phyloP scores from a whole-genome alignment of 1,140 invertebrate genomes.

The Phortica variegata region DNA sequence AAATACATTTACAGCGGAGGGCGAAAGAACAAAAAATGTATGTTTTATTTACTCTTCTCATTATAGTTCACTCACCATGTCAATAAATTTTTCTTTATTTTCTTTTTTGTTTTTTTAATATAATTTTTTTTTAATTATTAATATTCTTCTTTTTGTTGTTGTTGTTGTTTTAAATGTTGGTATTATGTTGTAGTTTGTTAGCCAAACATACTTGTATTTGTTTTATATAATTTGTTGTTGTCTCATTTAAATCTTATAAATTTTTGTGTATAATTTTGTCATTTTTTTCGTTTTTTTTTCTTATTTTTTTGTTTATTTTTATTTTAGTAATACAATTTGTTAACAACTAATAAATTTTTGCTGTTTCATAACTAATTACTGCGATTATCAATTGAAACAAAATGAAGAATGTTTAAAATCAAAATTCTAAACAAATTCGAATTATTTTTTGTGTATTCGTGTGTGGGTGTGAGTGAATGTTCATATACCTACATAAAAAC shows the following conservation, averaged over 20 bases:
- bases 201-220: conserved; percentile 30
- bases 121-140: conserved; percentile 5
- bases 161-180: conserved; percentile 33
- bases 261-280: conserved; percentile 5
- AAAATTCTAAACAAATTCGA: too few relatives aligned
- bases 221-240: conserved; percentile 15
- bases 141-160: conserved; percentile 39
- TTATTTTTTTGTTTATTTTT: conserved; percentile 22
- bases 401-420: neutral
- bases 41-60: conserved; percentile 4
- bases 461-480: too few relatives aligned
- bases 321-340: conserved; percentile 46
- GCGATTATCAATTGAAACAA: conserved; percentile 1
- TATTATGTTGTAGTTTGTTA: conserved; percentile 31
- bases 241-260: conserved; percentile 24
- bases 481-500: too few relatives aligned
- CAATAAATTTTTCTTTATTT: conserved; percentile 48
- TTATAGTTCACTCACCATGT: neutral
- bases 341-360: conserved; percentile 53
- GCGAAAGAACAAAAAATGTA: conserved; percentile 55
- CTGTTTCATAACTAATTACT: conserved; percentile 52
- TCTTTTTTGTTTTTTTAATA: conserved; percentile 24
- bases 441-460: too few relatives aligned
- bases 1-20: conserved; percentile 58
- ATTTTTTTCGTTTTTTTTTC: conserved; percentile 1